phyloP scores from a whole-genome alignment of 2,888 invertebrate genomes.

The Byasa hedistus region DNA sequence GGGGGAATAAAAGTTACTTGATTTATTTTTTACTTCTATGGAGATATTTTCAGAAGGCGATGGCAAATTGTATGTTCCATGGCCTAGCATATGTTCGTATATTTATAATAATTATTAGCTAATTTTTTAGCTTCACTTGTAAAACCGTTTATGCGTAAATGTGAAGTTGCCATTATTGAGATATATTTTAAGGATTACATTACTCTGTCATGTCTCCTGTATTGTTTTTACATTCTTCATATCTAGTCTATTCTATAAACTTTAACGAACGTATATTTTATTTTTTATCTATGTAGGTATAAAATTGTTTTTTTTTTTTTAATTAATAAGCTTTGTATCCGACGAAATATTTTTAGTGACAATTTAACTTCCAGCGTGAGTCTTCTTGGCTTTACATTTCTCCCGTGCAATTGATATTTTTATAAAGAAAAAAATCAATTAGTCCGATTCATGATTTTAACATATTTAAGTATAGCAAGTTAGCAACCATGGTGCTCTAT shows the following conservation, averaged over 20 bases:
- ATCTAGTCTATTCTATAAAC: constrained; percentile 65
- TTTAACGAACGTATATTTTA: constrained; percentile 49
- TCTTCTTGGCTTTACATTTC: constrained; percentile 53
- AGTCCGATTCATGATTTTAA: constrained; percentile 65
- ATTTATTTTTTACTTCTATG: constrained; percentile 24
- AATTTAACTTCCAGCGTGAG: constrained; percentile 52
- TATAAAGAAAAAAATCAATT: constrained; percentile 51
- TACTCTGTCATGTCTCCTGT: constrained; percentile 46
- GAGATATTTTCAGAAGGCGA: constrained; percentile 7
- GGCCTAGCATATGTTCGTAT: constrained; percentile 37
- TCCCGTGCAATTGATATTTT: constrained; percentile 58
- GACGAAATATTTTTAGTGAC: constrained; percentile 41
- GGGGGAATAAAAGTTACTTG: background rate
- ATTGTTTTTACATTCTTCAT: constrained; percentile 57
- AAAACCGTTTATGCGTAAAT: constrained; percentile 40
- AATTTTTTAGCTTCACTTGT: constrained; percentile 40
- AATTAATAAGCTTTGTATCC: constrained; percentile 25
- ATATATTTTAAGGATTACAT: constrained; percentile 54
- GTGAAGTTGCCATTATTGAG: constrained; percentile 56
- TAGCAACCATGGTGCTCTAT: constrained; percentile 75
- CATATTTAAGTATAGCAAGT: constrained; percentile 68
- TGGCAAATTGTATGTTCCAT: constrained; percentile 22
- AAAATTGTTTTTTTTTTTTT: background rate
- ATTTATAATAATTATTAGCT: constrained; percentile 35
- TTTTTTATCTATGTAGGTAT: constrained; percentile 40